Percentiles rank a stretch among this genome's conserved stretches.
Evolutionary conservation across 2,797 vertebrate genomes (phyloP).

Genomic region (Brotula barbata): DNA sequence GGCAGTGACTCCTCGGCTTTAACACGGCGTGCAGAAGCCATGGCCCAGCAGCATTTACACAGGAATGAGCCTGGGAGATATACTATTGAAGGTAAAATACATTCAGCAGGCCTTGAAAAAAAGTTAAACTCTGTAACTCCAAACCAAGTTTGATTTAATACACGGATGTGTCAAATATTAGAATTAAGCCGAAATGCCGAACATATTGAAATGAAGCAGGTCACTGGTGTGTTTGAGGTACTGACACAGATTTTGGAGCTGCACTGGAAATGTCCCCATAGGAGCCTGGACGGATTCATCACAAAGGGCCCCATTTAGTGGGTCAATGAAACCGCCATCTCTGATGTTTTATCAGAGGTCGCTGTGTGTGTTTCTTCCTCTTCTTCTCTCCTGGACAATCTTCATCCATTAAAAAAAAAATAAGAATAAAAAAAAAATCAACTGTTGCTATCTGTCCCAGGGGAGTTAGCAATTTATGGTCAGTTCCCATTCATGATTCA

Average conservation of each 20-base stretch:
- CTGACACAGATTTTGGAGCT: slow-evolving; percentile 16
- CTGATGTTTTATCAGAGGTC: too few relatives aligned
- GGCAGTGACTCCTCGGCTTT: slow-evolving; percentile 71
- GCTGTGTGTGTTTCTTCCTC: too few relatives aligned
- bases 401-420: too few relatives aligned
- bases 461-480: too few relatives aligned
- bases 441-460: too few relatives aligned
- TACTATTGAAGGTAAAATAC: slow-evolving; percentile 57
- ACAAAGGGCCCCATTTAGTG: background rate
- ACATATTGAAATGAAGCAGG: slow-evolving; percentile 36
- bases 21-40: slow-evolving; percentile 63
- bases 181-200: slow-evolving; percentile 45
- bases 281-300: slow-evolving; percentile 21
- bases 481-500: too few relatives aligned
- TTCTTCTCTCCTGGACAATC: too few relatives aligned
- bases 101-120: slow-evolving; percentile 40
- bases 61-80: slow-evolving; percentile 69
- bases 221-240: slow-evolving; percentile 23
- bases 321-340: too few relatives aligned
- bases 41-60: slow-evolving; percentile 75
- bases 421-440: too few relatives aligned
- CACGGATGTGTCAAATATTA: slow-evolving; percentile 42
- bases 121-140: slow-evolving; percentile 26
- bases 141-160: slow-evolving; percentile 43
- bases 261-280: slow-evolving; percentile 18